Base-by-base conservation (phyloP, 2,113 vertebrate genomes). In the Kryptolebias marmoratus region DNA sequence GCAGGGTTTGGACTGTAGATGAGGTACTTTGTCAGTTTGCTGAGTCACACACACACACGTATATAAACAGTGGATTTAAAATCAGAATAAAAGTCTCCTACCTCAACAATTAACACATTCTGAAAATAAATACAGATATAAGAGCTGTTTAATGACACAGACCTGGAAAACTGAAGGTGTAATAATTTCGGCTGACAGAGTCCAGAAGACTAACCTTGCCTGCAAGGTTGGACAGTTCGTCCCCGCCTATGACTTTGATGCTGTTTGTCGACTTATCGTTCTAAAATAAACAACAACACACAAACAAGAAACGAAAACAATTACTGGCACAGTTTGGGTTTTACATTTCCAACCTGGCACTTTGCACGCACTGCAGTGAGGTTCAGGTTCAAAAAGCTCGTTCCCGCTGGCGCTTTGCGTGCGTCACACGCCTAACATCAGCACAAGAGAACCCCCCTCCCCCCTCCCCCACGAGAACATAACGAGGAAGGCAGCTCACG, bases 71-170 rank as follows among this genome's bases (percentile, higher is more conserved):
- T 12, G 2, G 28, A 5, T 42, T 42, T 27, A 27, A 50, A 56
- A 18, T 18, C 4, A 48, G 10, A 56, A 32, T 11, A 53, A 55
- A 62, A 22, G 54, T 8, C 2, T 9, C 95, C 94, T 89, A 96
- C 95, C 93, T 96, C 95, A n/a, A 96, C 95, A 67, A 96, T 94
- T 80, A 96, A 85, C 75, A 96, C 93, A 44, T 96, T 96, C 95
- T 96, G 93, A 31, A 54, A 32, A 57, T 22, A 22, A 18, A 57
- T 62, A 18, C 60, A 27, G 68, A 8, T 13, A 61, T 1, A 68
- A 49, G 11, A 44, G 16, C 1, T 31, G n/a, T 57, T 22, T 58
- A 64, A 31, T 53, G 0, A 68, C 8, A 9, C 1, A 31, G 5
- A 18, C 1, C 18, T 30, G 2, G 9, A 1, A 1, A 18, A 30